Evolutionary conservation across 2,113 vertebrate genomes (phyloP).

Genomic region (Lepus europaeus): DNA sequence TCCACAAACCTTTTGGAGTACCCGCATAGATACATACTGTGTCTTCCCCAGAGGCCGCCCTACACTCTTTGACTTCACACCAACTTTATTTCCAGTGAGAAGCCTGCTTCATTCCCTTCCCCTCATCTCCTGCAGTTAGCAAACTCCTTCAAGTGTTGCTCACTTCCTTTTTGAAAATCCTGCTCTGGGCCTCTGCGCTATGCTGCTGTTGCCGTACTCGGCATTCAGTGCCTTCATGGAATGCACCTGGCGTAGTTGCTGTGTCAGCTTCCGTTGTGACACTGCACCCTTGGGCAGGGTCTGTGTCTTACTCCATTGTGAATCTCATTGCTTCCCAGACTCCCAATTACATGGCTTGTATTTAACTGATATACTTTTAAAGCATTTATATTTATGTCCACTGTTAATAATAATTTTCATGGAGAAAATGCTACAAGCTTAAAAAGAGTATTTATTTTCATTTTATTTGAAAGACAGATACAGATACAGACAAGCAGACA

Average conservation of each 20-base stretch:
- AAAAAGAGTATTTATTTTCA: not conserved
- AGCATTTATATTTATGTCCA: not conserved
- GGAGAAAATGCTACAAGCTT: not conserved
- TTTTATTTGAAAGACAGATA: no score
- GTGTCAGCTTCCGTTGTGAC: not conserved
- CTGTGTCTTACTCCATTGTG: not conserved
- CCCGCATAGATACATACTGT: no score
- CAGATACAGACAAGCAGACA: no score
- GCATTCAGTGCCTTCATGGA: not conserved
- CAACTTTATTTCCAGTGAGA: not conserved
- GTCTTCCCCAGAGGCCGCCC: no score
- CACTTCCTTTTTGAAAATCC: not conserved
- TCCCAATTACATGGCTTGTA: not conserved
- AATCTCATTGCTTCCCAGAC: not conserved
- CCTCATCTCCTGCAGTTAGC: not conserved
- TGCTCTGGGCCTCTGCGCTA: not conserved
- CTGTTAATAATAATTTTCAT: not conserved
- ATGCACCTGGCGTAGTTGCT: accelerated
- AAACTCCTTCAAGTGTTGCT: not conserved
- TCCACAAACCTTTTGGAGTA: no score
- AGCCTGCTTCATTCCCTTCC: not conserved
- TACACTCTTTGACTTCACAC: not conserved
- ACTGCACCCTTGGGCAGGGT: not conserved
- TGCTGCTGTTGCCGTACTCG: not conserved
- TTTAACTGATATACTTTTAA: not conserved